These are phyloP conservation scores for Drosophila sechellia DNA, from an alignment of 1,140 invertebrate species.

Conservation along the genomic window DNA sequence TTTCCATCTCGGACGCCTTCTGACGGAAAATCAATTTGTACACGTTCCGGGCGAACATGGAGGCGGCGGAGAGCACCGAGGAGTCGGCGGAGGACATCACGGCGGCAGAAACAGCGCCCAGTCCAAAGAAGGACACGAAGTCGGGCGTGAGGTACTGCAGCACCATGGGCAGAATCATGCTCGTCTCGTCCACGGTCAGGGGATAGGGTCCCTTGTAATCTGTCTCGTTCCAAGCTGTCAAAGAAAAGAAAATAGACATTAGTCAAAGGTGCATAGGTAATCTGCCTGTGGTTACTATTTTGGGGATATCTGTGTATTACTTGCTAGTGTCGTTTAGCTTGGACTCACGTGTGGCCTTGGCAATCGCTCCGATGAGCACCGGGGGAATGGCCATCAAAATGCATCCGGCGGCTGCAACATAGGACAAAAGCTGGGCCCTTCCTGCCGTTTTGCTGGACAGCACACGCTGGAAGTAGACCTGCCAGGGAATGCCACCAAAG, in stretches of 20 bases:
- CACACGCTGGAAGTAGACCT: slow-evolving; percentile 99
- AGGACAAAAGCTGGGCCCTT: slow-evolving; percentile 97
- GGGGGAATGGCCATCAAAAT: slow-evolving; percentile 98
- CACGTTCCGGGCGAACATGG: slow-evolving; percentile 99
- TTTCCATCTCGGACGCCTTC: slow-evolving; percentile 97
- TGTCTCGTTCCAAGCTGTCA: slow-evolving; percentile 96
- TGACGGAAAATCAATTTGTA: slow-evolving; percentile 98
- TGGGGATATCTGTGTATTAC: neutral
- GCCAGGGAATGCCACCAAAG: slow-evolving; percentile 99
- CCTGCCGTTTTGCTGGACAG: slow-evolving; percentile 97
- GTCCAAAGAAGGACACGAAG: slow-evolving; percentile 97
- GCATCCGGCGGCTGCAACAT: slow-evolving; percentile 97
- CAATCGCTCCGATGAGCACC: slow-evolving; percentile 97
- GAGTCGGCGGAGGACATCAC: slow-evolving; percentile 99
- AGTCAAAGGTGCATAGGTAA: neutral
- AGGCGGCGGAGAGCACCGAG: slow-evolving; percentile 97
- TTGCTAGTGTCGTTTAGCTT: neutral
- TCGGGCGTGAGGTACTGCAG: slow-evolving; percentile 97
- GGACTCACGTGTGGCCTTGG: slow-evolving; percentile 94
- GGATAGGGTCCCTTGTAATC: slow-evolving; percentile 91
- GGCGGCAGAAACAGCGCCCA: slow-evolving; percentile 98
- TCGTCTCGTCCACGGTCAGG: slow-evolving; percentile 91
- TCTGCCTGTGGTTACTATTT: too few relatives aligned
- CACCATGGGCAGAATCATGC: slow-evolving; percentile 98
- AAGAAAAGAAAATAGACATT: neutral